Base-by-base conservation (phyloP, 92 coral and sea anemone species). In the Bergia puertoricense region DNA sequence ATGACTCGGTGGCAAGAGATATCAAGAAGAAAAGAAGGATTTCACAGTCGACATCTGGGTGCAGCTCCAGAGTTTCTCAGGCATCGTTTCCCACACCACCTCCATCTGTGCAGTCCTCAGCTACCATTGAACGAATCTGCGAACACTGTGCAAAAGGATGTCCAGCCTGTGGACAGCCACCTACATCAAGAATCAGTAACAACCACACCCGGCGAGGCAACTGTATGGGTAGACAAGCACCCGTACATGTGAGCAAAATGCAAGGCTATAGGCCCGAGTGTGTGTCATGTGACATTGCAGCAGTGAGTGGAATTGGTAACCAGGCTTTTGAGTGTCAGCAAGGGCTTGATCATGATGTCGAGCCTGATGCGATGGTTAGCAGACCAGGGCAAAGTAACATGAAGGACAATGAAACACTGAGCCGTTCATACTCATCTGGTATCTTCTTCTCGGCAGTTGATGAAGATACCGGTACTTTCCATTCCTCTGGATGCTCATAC, bases 41-140 rank as follows among this genome's bases (percentile, higher is more conserved):
- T 40, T 84, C 79, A 15, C 67, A 71, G 45, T 71, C 87, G 2
- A 71, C 79, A 71, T 71, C 87, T 48, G 87, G 87, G 40, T 84
- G 66, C 22, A 84, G 79, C n/a, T 84, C 87, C 56, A 71, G 67
- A 51, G 66, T 36, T 84, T 84, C 87, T 48, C 79, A 54, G 36
- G 46, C 62, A 23, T 72, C 87, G 0, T 14, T 36, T 14, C 18
- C 71, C 40, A 82, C 77, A 16, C 10, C 86, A 42, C 86, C 86
- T 3, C 65, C 76, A 3, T 66, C 57, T 14, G 2, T 41, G 40
- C 50, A 41, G 48, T 18, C 66, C 16, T 37, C 77, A 2, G 43
- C 42, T 42, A 46, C 68, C 77, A 68, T 5, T 37, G 79, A 51
- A 46, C 77, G 38, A 14, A 66, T 22, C 56, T 71, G 59, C 37